Evolutionary conservation across 2,888 invertebrate species (phyloP).

Genomic region (Acleris holmiana): DNA sequence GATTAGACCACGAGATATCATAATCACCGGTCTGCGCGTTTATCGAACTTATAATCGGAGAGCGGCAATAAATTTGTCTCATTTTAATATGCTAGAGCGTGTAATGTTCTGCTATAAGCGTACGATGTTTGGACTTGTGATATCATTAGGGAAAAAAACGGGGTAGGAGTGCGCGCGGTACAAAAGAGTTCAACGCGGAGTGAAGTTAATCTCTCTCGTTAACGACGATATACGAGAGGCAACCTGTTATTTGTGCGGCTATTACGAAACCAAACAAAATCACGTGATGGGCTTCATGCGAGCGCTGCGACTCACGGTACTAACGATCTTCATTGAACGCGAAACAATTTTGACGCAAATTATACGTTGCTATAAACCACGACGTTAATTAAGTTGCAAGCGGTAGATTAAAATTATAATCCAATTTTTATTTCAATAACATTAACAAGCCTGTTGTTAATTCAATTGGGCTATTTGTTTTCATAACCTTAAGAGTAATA

Average conservation of each 20-base stretch:
- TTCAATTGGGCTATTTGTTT: conserved; percentile 66
- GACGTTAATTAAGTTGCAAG: conserved; percentile 77
- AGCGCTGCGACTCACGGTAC: conserved; percentile 59
- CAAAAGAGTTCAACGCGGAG: conserved; percentile 78
- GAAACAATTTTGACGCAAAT: conserved; percentile 81
- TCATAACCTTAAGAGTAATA: conserved; percentile 46
- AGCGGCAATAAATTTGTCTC: conserved; percentile 82
- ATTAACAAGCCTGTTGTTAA: conserved; percentile 67
- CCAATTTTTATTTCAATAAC: conserved; percentile 78
- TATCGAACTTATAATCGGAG: conserved; percentile 82
- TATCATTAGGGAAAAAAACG: conserved; percentile 58
- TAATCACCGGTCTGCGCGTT: conserved; percentile 83
- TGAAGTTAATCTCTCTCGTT: conserved; percentile 68
- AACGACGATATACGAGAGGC: conserved; percentile 60
- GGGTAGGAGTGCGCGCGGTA: conserved; percentile 52
- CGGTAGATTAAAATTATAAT: conserved; percentile 78
- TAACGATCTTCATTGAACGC: conserved; percentile 73
- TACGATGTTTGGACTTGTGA: conserved; percentile 63
- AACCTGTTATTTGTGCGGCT: conserved; percentile 73
- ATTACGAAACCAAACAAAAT: conserved; percentile 80
- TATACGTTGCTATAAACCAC: conserved; percentile 74
- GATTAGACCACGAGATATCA: conserved; percentile 82
- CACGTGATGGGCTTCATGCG: conserved; percentile 63
- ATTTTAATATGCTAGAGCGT: conserved; percentile 80
- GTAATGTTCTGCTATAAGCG: conserved; percentile 68